Base-by-base conservation (phyloP, 1,140 invertebrate species). In the Anastatus disparis region DNA sequence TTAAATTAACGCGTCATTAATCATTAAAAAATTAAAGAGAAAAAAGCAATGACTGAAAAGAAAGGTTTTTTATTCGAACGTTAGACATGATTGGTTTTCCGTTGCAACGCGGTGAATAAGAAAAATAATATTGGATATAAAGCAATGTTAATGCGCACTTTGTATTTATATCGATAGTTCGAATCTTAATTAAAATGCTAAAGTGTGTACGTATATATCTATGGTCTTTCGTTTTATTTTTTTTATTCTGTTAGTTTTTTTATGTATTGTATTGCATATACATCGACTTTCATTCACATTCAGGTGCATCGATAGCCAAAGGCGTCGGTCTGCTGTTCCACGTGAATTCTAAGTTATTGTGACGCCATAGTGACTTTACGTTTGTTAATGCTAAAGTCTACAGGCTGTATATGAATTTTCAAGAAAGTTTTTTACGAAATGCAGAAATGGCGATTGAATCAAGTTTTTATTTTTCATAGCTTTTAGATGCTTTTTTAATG, bases 171-270 rank as follows among this genome's bases (percentile, higher is more conserved):
- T 62, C 42, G 27, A 2, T 17, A 29, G 2, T 2, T 0, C 10
- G 42, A 62, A 62, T 62, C 42, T 62, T 62, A 62, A 62, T 62
- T 62, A 62, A 48, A 48, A 17, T 27, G 26, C 13, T 24, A 22
- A 13, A 31, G 31, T 55, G 6, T 12, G 12, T 15, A 24, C 50
- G n/a, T n/a, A n/a, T n/a, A n/a, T n/a, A n/a, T n/a, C n/a, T n/a
- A n/a, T n/a, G n/a, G n/a, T n/a, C n/a, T n/a, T n/a, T n/a, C n/a
- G n/a, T n/a, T n/a, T n/a, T n/a, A n/a, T 24, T 44, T 15, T n/a
- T 12, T 53, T 26, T 13, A 2, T 7, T 29, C 15, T 9, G 9
- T 29, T 29, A 12, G 50, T 8, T 9, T 6, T 46, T n/a, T 46
- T 46, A 7, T 17, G 44, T 7, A 10, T 20, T 3, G 2, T n/a